Evolutionary conservation across 64 coral and sea anemone genomes (phyloP).

Genomic region (Acropora yongei): DNA sequence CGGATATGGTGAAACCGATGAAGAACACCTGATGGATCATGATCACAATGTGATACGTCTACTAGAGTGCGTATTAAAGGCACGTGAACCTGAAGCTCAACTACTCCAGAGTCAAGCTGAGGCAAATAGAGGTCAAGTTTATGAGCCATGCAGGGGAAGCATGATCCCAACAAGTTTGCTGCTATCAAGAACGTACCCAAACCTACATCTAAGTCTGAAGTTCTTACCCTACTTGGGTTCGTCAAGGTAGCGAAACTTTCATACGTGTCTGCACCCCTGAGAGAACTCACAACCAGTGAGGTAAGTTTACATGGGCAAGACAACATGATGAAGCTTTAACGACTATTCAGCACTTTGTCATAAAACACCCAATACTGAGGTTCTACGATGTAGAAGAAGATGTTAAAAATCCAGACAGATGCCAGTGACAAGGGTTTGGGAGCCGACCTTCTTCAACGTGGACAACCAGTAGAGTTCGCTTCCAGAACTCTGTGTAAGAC

Average conservation of each 20-base stretch:
- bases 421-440: neutral
- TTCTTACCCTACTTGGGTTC: conserved; percentile 42
- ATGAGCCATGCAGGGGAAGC: conserved; percentile 51
- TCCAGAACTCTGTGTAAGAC: neutral
- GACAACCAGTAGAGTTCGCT: neutral
- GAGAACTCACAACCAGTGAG: conserved; percentile 29
- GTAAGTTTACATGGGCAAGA: neutral
- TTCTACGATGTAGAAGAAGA: neutral
- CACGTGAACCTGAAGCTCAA: conserved; percentile 50
- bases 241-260: conserved; percentile 42
- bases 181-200: conserved; percentile 27
- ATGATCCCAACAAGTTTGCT: conserved; percentile 49
- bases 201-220: conserved; percentile 16
- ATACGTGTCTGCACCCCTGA: conserved; percentile 7
- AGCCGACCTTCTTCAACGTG: neutral
- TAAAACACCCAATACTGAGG: neutral
- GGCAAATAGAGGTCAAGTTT: conserved; percentile 45
- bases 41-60: no score
- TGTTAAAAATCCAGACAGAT: neutral
- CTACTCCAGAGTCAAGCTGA: conserved; percentile 42
- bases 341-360: neutral
- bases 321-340: conserved; percentile 45
- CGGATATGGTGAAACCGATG: no score
- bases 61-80: neutral
- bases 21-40: no score